A percentile compares a stretch with the other conserved stretches of the same genome.
These are phyloP conservation scores for Odobenus rosmarus DNA, from an alignment of 2,113 vertebrate species.

Conservation along the genomic window DNA sequence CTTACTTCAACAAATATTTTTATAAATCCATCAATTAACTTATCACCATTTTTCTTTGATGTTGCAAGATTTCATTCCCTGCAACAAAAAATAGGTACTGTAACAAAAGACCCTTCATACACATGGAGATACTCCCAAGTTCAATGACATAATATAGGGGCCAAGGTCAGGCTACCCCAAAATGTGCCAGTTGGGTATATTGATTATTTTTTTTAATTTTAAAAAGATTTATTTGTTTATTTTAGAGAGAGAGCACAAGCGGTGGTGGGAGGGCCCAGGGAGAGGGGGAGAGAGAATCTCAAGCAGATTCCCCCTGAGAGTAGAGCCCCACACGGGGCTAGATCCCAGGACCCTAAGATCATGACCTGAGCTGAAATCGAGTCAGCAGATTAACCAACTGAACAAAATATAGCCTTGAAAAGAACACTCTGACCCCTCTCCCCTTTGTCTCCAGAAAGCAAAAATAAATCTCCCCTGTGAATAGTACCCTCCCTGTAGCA, in stretches of 20 bases:
- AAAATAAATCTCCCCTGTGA: background rate
- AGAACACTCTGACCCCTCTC: background rate
- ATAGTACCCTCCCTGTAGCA: background rate
- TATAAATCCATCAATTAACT: background rate
- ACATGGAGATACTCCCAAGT: background rate
- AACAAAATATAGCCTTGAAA: background rate
- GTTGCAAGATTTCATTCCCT: background rate
- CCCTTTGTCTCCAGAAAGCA: background rate
- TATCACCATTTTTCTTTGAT: slow-evolving; percentile 17
- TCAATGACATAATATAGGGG: background rate
- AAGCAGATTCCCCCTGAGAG: background rate
- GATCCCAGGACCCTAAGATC: background rate
- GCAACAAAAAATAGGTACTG: background rate
- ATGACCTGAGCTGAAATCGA: background rate
- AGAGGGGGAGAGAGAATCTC: background rate
- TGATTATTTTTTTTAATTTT: background rate
- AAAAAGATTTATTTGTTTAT: background rate
- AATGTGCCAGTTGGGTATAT: background rate
- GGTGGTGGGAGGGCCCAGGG: background rate
- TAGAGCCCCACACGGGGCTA: background rate
- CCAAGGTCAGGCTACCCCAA: background rate
- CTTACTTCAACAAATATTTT: slow-evolving; percentile 3
- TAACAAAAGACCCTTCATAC: background rate
- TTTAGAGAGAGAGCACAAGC: background rate
- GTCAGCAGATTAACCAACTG: background rate